Conservation (phyloP, 2,113 vertebrate genomes). For the Callithrix jacchus region DNA sequence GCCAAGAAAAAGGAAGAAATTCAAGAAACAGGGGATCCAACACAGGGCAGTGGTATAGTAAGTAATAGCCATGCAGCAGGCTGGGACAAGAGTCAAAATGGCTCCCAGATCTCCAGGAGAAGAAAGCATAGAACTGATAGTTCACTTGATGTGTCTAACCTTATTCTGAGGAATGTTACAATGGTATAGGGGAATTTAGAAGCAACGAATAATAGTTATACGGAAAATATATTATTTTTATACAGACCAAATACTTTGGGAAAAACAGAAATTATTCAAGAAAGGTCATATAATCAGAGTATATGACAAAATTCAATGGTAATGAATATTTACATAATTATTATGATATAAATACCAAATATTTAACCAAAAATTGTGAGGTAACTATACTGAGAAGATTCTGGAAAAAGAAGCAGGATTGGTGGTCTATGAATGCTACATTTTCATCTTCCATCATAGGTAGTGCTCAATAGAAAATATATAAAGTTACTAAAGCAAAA, state of each 20-base stretch:
- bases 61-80: background rate
- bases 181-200: background rate
- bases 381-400: background rate
- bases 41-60: background rate
- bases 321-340: background rate
- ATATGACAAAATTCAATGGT: background rate
- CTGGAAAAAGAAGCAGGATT: background rate
- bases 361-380: background rate
- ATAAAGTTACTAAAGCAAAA: background rate
- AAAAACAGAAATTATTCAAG: background rate
- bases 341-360: background rate
- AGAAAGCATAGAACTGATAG: background rate
- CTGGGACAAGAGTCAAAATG: background rate
- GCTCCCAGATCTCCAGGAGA: background rate
- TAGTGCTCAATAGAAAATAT: constrained; percentile 2
- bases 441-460: background rate
- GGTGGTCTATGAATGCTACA: background rate
- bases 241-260: background rate
- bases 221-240: background rate
- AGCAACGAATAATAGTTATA: background rate
- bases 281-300: background rate
- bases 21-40: background rate
- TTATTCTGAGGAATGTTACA: background rate
- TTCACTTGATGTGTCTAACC: background rate
- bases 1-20: background rate